Evolutionary conservation across 2,797 vertebrate species (phyloP).

Genomic region (Periophthalmus magnuspinnatus): DNA sequence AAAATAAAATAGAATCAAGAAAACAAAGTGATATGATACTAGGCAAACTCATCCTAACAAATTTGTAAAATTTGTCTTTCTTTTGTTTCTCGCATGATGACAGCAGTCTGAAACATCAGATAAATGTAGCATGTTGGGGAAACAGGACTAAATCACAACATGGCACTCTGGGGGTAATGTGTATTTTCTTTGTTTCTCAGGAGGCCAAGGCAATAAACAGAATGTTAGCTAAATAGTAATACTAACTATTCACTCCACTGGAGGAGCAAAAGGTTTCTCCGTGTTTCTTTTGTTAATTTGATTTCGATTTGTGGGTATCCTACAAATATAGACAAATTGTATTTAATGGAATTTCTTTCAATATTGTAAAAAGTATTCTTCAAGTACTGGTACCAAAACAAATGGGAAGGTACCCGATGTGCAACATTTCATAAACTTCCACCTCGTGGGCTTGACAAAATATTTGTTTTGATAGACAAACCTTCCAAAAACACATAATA

Average conservation of each 20-base stretch:
- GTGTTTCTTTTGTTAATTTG: background rate
- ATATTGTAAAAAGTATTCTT: no score
- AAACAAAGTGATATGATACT: constrained; percentile 31
- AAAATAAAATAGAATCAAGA: constrained; percentile 23
- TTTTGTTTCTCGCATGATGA: background rate
- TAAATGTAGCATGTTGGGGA: background rate
- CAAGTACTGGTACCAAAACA: no score
- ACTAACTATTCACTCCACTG: background rate
- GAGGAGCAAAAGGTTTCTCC: no score
- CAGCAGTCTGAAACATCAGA: background rate
- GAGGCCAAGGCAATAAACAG: background rate
- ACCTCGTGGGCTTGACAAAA: no score
- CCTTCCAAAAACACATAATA: no score
- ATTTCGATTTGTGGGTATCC: no score
- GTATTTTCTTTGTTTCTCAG: background rate
- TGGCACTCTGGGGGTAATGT: background rate
- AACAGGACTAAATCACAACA: background rate
- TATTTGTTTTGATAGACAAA: background rate
- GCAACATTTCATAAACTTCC: no score
- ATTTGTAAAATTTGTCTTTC: background rate
- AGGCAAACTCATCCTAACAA: background rate
- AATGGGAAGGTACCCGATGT: no score
- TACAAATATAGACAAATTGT: no score
- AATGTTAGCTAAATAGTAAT: background rate
- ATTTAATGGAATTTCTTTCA: background rate